A percentile compares a stretch with the other conserved stretches of the same genome.
These are phyloP conservation scores for Dyspetes luteomarginatus DNA, from an alignment of 2,888 invertebrate genomes.

Conservation along the genomic window DNA sequence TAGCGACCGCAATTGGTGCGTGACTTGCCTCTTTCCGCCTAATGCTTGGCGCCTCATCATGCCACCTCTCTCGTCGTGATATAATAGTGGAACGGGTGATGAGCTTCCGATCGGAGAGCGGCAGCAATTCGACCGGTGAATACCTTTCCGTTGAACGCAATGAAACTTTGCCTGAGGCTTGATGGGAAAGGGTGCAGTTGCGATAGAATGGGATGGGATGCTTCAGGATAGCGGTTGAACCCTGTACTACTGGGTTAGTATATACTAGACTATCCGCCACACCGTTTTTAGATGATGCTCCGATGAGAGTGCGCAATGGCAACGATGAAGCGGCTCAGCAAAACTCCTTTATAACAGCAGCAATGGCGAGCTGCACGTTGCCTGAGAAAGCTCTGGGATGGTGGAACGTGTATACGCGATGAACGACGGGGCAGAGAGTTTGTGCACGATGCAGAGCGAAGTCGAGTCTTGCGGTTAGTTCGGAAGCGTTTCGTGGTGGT, in stretches of 20 bases:
- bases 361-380: neutral
- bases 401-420: conserved; percentile 55
- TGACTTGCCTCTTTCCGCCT: conserved; percentile 36
- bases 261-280: conserved; percentile 49
- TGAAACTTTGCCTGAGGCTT: conserved; percentile 65
- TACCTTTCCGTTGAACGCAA: conserved; percentile 67
- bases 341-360: conserved; percentile 32
- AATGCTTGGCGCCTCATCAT: conserved; percentile 20
- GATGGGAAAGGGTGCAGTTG: conserved; percentile 50
- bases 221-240: conserved; percentile 36
- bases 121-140: conserved; percentile 64
- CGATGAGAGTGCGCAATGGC: conserved; percentile 27
- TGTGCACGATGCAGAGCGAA: conserved; percentile 63
- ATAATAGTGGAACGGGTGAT: conserved; percentile 54
- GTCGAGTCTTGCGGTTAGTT: conserved; percentile 69
- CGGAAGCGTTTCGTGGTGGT: conserved; percentile 70
- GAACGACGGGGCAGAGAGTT: conserved; percentile 58
- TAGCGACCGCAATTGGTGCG: conserved; percentile 41
- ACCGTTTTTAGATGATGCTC: conserved; percentile 55
- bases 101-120: conserved; percentile 63
- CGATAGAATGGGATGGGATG: conserved; percentile 32
- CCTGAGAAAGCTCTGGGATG: conserved; percentile 38
- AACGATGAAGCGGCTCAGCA: conserved; percentile 56
- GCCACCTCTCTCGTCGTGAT: conserved; percentile 23
- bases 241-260: conserved; percentile 34